A percentile compares a stretch with the other conserved stretches of the same genome.
Evolutionary conservation across 2,888 invertebrate genomes (phyloP).

Genomic region (Tinea semifulvella): DNA sequence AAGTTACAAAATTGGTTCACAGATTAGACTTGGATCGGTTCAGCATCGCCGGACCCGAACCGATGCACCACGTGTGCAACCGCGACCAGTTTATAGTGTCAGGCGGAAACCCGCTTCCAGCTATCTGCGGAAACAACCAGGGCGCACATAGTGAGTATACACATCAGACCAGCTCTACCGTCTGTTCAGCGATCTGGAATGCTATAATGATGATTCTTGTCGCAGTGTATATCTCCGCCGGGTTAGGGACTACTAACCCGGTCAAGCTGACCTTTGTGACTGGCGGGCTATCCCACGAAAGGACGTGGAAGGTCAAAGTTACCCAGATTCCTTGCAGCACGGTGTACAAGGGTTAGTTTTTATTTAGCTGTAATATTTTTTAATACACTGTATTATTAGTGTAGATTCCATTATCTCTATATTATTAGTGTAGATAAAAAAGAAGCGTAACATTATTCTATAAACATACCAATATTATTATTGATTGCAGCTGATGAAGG

Average conservation of each 20-base stretch:
- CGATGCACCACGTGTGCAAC: constrained; percentile 79
- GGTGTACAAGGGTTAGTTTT: constrained; percentile 67
- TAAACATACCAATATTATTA: not conserved
- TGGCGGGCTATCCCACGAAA: constrained; percentile 75
- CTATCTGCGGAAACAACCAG: constrained; percentile 82
- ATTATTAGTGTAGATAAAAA: too few relatives aligned
- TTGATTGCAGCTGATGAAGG: constrained; percentile 71
- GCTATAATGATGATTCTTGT: too few relatives aligned
- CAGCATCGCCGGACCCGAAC: constrained; percentile 78
- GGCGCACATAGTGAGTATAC: constrained; percentile 83
- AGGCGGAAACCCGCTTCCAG: constrained; percentile 80
- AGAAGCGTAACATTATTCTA: too few relatives aligned
- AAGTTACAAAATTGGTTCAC: constrained; percentile 20
- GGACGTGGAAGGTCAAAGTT: constrained; percentile 83
- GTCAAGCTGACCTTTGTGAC: constrained; percentile 84
- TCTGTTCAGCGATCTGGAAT: too few relatives aligned
- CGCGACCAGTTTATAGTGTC: constrained; percentile 88
- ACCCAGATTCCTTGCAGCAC: constrained; percentile 83
- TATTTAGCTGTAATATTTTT: not conserved
- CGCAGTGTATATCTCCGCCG: constrained; percentile 86
- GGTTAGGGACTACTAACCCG: constrained; percentile 77
- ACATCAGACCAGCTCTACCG: too few relatives aligned
- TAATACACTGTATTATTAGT: not conserved
- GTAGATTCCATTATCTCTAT: not conserved
- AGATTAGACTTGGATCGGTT: constrained; percentile 85